A percentile compares a stretch with the other conserved stretches of the same genome.
Conservation (phyloP, 2,113 vertebrate genomes). For the Ctenodactylus gundi region DNA sequence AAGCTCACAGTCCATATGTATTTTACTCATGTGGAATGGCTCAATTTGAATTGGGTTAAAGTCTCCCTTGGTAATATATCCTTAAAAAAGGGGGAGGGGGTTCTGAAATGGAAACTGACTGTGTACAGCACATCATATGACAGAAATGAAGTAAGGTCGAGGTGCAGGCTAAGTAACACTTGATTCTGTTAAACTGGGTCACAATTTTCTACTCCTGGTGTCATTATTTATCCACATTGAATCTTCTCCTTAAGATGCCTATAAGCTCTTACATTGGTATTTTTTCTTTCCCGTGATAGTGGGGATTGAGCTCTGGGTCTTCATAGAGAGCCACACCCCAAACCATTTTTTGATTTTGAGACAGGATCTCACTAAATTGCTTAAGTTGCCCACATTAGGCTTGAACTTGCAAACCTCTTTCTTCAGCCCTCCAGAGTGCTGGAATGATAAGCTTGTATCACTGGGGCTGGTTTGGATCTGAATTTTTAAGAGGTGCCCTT, state of each 20-base stretch:
- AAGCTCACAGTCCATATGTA: neutral
- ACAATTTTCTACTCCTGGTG: neutral
- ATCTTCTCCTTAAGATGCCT: neutral
- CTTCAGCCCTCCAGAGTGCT: too few relatives aligned
- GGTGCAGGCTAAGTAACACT: neutral
- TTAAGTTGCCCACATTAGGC: too few relatives aligned
- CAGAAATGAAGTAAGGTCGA: fast-evolving
- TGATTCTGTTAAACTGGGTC: neutral
- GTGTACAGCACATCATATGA: neutral
- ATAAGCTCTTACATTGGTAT: too few relatives aligned
- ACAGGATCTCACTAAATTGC: too few relatives aligned
- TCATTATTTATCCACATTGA: neutral
- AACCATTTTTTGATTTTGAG: too few relatives aligned
- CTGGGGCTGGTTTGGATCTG: too few relatives aligned
- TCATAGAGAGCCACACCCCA: too few relatives aligned
- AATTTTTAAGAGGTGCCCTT: neutral
- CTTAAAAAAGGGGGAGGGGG: neutral
- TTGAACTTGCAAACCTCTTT: too few relatives aligned
- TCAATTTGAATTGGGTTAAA: neutral
- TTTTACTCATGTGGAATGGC: neutral
- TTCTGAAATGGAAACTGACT: neutral
- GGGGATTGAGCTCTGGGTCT: too few relatives aligned
- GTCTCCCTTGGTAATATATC: neutral
- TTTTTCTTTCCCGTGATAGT: too few relatives aligned
- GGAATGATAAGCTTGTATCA: too few relatives aligned